These are phyloP conservation scores for Volucella bombylans DNA, from an alignment of 2,888 invertebrate genomes.

Conservation along the genomic window DNA sequence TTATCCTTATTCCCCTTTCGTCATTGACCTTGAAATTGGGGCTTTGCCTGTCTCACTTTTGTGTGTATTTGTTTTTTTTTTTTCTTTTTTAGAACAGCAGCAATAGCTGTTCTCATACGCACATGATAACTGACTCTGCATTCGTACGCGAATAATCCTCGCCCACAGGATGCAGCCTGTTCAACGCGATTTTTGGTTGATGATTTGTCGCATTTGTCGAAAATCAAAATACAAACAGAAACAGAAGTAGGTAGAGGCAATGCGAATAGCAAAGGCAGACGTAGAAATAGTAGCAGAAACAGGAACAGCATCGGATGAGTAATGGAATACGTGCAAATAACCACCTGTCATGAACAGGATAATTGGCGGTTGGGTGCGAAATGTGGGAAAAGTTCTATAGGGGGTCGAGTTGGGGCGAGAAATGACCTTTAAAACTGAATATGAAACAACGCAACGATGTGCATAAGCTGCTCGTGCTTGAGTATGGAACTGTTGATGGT, in stretches of 20 bases:
- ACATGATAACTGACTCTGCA: slow-evolving; percentile 3
- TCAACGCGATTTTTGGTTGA: slow-evolving; percentile 63
- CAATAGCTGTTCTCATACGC: slow-evolving; percentile 17
- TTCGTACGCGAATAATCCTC: neutral
- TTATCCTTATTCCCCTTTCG: slow-evolving; percentile 32
- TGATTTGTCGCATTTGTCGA: slow-evolving; percentile 71
- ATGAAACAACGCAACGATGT: slow-evolving; percentile 69
- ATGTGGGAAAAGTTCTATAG: neutral
- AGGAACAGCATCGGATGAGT: slow-evolving; percentile 63
- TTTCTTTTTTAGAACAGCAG: slow-evolving; percentile 12
- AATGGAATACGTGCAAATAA: slow-evolving; percentile 74
- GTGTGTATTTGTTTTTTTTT: slow-evolving; percentile 13
- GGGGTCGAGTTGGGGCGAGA: slow-evolving; percentile 6
- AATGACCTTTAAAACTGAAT: slow-evolving; percentile 66
- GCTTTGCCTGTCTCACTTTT: slow-evolving; percentile 1
- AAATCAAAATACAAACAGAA: slow-evolving; percentile 28
- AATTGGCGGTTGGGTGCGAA: slow-evolving; percentile 67
- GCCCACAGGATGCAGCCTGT: slow-evolving; percentile 62
- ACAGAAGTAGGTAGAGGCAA: neutral
- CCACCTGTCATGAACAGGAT: slow-evolving; percentile 74
- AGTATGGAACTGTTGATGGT: neutral
- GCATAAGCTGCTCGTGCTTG: slow-evolving; percentile 51
- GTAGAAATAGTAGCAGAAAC: slow-evolving; percentile 15
- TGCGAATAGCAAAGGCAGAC: neutral
- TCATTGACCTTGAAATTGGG: slow-evolving; percentile 66